A percentile compares a stretch with the other conserved stretches of the same genome.
Conservation (phyloP, 2,888 invertebrate genomes). For the Leptothorax acervorum region DNA sequence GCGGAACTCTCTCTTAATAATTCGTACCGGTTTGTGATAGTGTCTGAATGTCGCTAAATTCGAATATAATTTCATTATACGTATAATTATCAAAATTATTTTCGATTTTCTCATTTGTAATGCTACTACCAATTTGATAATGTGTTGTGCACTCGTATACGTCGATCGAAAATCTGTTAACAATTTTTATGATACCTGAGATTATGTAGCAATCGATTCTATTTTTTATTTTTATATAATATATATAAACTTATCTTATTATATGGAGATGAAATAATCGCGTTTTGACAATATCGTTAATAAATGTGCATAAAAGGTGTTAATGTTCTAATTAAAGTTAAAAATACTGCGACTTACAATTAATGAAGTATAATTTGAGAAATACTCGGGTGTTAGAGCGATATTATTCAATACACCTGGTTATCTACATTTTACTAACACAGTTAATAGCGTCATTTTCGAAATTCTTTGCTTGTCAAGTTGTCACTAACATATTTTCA, state of each 20-base stretch:
- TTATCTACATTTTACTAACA: not conserved
- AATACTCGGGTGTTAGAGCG: not conserved
- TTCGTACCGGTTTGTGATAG: not conserved
- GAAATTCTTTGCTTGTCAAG: not conserved
- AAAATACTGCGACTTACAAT: not conserved
- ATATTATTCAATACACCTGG: not conserved
- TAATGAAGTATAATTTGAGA: not conserved
- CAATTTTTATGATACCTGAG: not conserved
- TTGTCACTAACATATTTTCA: conserved; percentile 8
- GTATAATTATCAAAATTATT: conserved; percentile 8
- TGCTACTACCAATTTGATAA: not conserved
- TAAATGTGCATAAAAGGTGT: not conserved
- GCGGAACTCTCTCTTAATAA: not conserved
- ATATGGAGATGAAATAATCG: not conserved
- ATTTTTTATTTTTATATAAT: not conserved
- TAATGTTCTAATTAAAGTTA: not conserved
- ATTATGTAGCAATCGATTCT: not conserved
- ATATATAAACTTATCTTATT: not conserved
- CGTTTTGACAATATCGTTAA: not conserved
- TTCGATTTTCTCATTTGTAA: not conserved
- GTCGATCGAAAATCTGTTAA: not conserved
- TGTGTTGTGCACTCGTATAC: not conserved
- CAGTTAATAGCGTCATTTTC: not conserved
- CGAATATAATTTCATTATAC: not conserved
- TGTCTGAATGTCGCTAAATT: not conserved